Percentiles rank a stretch among this genome's conserved stretches.
These are phyloP conservation scores for Centruroides vittatus DNA, from an alignment of 1,140 invertebrate species.

Conservation along the genomic window DNA sequence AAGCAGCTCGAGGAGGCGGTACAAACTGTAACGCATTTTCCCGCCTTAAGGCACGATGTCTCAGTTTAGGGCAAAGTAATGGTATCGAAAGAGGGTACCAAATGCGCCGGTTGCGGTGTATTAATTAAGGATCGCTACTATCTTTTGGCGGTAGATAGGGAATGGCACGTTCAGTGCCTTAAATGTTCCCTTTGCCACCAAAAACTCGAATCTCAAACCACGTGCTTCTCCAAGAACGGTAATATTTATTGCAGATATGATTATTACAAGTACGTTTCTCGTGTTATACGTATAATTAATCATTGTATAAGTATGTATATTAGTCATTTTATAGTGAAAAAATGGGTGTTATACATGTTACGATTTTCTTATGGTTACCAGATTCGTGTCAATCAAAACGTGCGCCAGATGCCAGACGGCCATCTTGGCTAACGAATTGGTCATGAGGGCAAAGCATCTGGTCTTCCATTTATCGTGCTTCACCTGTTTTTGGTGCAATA, in stretches of 20 bases:
- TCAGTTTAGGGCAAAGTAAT: no score
- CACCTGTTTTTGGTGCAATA: conserved; percentile 67
- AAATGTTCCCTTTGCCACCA: conserved; percentile 68
- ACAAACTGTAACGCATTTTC: no score
- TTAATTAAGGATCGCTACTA: conserved; percentile 77
- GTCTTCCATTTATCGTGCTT: conserved; percentile 84
- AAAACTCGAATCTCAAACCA: conserved; percentile 75
- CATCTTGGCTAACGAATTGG: conserved; percentile 67
- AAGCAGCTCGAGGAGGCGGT: no score
- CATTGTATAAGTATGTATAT: no score
- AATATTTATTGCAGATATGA: conserved; percentile 95
- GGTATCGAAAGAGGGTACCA: no score
- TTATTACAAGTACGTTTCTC: conserved; percentile 74
- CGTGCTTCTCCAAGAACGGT: conserved; percentile 83
- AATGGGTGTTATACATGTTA: no score
- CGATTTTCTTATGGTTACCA: conserved; percentile 7
- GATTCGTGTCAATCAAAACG: conserved; percentile 38
- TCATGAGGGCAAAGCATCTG: conserved; percentile 65
- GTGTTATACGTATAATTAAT: no score
- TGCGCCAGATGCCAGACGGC: conserved; percentile 67
- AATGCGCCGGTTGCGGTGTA: conserved; percentile 65
- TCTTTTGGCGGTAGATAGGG: conserved; percentile 67
- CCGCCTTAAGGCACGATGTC: no score
- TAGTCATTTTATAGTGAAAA: no score
- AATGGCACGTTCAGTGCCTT: conserved; percentile 71